These are phyloP conservation scores for Myiopsitta monachus DNA, from an alignment of 2,113 vertebrate species.

Conservation along the genomic window DNA sequence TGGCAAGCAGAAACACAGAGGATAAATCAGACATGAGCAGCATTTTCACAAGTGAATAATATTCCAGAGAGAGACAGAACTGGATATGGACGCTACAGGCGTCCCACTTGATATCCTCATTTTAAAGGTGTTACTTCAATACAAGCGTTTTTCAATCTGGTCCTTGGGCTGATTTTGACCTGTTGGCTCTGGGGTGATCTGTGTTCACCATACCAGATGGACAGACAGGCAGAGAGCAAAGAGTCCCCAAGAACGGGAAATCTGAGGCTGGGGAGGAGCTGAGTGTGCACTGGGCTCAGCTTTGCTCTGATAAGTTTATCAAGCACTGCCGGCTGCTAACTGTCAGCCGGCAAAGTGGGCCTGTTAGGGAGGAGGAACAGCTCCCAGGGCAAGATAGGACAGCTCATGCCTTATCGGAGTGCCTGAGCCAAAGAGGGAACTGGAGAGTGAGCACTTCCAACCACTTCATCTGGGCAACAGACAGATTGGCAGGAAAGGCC, in stretches of 20 bases:
- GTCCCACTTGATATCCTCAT: not conserved
- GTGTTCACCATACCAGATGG: not conserved
- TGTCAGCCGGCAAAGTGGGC: slow-evolving; percentile 57
- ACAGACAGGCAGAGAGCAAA: not conserved
- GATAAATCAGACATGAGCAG: not conserved
- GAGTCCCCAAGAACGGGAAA: slow-evolving; percentile 71
- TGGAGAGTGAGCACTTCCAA: slow-evolving; percentile 30
- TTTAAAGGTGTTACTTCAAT: not conserved
- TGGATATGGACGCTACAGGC: not conserved
- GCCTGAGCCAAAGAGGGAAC: slow-evolving; percentile 48
- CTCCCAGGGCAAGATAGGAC: slow-evolving; percentile 66
- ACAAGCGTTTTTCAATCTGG: slow-evolving; percentile 11
- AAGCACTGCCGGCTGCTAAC: slow-evolving; percentile 79
- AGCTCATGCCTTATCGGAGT: slow-evolving; percentile 68
- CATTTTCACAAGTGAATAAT: not conserved
- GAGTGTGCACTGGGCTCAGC: slow-evolving; percentile 43
- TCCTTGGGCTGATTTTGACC: slow-evolving; percentile 1
- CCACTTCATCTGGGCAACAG: slow-evolving; percentile 49
- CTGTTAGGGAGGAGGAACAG: slow-evolving; percentile 57
- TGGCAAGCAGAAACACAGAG: not conserved
- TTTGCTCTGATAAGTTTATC: slow-evolving; percentile 89
- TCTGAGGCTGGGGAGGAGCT: slow-evolving; percentile 78
- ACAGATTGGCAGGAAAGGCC: slow-evolving; percentile 49
- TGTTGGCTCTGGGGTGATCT: not conserved
- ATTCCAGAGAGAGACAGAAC: not conserved